phyloP scores from a whole-genome alignment of 2,797 vertebrate species.

The Capromys pilorides region DNA sequence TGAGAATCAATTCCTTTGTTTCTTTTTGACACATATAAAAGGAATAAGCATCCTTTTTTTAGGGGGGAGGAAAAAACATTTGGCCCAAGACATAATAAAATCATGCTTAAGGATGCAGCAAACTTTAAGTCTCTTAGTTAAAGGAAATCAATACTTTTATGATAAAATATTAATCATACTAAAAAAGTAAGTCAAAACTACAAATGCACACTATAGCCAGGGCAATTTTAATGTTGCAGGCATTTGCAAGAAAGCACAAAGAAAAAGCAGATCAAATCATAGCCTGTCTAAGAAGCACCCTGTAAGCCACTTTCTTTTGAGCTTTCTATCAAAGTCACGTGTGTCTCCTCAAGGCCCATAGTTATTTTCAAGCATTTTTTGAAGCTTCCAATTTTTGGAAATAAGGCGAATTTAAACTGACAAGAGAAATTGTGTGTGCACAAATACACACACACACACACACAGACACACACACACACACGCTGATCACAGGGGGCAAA shows the following conservation, averaged over 20 bases:
- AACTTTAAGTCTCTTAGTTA: constrained; percentile 81
- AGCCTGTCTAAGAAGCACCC: not conserved
- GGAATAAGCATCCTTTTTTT: constrained; percentile 56
- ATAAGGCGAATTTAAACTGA: too few relatives aligned
- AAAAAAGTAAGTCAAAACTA: constrained; percentile 75
- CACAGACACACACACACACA: not conserved
- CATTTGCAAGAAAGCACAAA: constrained; percentile 22
- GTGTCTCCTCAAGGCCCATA: not conserved
- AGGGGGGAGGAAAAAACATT: constrained; percentile 62
- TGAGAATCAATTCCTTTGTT: constrained; percentile 73
- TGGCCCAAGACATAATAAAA: constrained; percentile 80
- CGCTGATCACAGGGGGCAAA: not conserved
- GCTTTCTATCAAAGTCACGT: not conserved
- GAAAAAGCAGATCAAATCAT: not conserved
- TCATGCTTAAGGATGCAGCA: constrained; percentile 79
- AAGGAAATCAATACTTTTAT: constrained; percentile 82
- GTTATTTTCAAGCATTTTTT: not conserved
- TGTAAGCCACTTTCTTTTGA: not conserved
- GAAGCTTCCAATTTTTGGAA: not conserved
- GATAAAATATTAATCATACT: constrained; percentile 81
- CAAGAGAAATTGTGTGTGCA: not conserved
- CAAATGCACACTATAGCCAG: constrained; percentile 59
- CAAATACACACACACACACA: rapidly evolving
- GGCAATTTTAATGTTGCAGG: constrained; percentile 5
- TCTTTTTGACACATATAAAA: constrained; percentile 75